Conservation (phyloP, 2,888 invertebrate species). For the Drosophila borborema region DNA sequence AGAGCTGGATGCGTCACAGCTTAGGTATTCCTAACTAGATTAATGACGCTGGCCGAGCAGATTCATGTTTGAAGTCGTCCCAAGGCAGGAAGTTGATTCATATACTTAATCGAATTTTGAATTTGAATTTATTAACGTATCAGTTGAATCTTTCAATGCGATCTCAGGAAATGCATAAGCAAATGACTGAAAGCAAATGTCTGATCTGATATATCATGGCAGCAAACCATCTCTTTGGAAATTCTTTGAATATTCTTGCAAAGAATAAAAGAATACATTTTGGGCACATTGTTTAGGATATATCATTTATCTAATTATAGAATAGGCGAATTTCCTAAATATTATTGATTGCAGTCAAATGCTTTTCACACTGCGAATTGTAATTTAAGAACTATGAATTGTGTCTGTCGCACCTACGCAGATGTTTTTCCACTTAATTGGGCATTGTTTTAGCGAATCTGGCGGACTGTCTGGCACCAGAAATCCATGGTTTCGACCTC, state of each 20-base stretch:
- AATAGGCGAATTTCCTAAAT: not conserved
- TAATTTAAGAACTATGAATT: not conserved
- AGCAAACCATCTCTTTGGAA: not conserved
- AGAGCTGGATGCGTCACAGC: not conserved
- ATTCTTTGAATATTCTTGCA: not conserved
- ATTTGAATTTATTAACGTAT: not conserved
- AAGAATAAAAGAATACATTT: not conserved
- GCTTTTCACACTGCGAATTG: slow-evolving; percentile 5
- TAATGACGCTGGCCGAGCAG: not conserved
- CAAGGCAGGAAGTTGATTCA: slow-evolving; percentile 1
- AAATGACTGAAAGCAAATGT: not conserved
- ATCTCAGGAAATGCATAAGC: not conserved
- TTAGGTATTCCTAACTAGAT: not conserved
- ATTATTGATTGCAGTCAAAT: not conserved
- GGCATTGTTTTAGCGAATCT: slow-evolving; percentile 48
- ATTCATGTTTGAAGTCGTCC: not conserved
- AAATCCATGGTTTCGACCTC: slow-evolving; percentile 23
- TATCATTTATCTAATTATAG: slow-evolving; percentile 5
- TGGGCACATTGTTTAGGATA: not conserved
- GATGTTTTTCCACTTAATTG: slow-evolving; percentile 64
- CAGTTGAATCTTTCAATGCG: not conserved
- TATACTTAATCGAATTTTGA: not conserved
- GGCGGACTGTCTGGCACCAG: slow-evolving; percentile 40
- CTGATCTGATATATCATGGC: not conserved
- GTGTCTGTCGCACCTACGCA: slow-evolving; percentile 54